phyloP scores from a whole-genome alignment of 1,140 invertebrate genomes.

The Achroia grisella region DNA sequence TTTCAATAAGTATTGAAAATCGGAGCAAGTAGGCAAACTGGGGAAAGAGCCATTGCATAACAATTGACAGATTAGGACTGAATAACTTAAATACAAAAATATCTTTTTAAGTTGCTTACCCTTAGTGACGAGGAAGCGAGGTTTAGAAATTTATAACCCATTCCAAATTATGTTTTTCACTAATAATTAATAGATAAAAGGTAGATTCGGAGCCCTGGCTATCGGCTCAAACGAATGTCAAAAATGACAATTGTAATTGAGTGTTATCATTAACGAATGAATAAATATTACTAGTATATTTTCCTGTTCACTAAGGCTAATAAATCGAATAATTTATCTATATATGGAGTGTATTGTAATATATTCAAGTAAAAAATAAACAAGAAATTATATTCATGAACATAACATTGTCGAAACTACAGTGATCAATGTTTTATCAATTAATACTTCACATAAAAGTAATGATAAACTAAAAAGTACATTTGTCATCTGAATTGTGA shows the following conservation, averaged over 20 bases:
- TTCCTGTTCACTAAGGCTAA: too few species aligned
- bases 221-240: slow-evolving; percentile 21
- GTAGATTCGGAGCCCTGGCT: slow-evolving; percentile 43
- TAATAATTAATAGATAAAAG: slow-evolving; percentile 15
- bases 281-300: too few species aligned
- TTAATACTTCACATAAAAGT: too few species aligned
- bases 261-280: too few species aligned
- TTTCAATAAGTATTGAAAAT: background rate
- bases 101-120: slow-evolving; percentile 34
- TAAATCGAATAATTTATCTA: too few species aligned
- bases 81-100: slow-evolving; percentile 9
- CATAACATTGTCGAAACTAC: too few species aligned
- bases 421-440: too few species aligned
- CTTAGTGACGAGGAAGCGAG: slow-evolving; percentile 46
- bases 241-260: background rate
- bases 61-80: slow-evolving; percentile 33
- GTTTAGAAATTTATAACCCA: slow-evolving; percentile 63
- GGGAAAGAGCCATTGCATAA: slow-evolving; percentile 26
- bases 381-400: too few species aligned
- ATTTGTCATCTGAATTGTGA: too few species aligned
- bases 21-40: background rate
- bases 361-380: too few species aligned
- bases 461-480: too few species aligned
- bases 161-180: slow-evolving; percentile 19
- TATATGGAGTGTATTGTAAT: too few species aligned